Base-by-base conservation (phyloP, 2,888 invertebrate genomes). In the Tipula unca region DNA sequence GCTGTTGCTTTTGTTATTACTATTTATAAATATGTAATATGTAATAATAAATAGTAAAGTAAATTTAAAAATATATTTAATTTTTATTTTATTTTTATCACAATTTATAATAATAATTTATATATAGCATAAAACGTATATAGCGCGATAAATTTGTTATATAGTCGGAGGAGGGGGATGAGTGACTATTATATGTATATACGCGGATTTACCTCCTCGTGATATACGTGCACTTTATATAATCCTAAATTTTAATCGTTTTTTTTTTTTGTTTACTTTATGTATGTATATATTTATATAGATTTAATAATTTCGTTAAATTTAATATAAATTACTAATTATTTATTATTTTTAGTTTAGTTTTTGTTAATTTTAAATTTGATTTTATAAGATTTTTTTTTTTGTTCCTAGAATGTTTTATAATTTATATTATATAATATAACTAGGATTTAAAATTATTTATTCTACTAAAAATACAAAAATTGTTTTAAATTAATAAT, bases 271-370 rank as follows among this genome's bases (percentile, higher is more conserved):
- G 20, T 25, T 69, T 25, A 69, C 14, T 69, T 48, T 48, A 48
- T 17, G n/a, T 48, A n/a, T 48, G n/a, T 69, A 25, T 69, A n/a
- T 48, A 48, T 17, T 48, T 48, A n/a, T 48, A n/a, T 69, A 25
- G 8, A 25, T 69, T 69, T 69, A 69, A 69, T 69, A 69, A 69
- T 69, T 69, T 69, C 69, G 69, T 69, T 69, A 69, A 69, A 69
- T 69, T 69, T 69, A 69, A 69, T 69, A 69, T 69, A 69, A 69
- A 69, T 69, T 69, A 69, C 69, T 69, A 69, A 69, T 69, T 69
- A 69, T 54, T 54, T 6, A 54, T 69, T 25, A 25, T 25, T 48
- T 48, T 48, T 48, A 48, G 8, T 48, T 25, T 25, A 25, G 10
- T 13, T 69, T 25, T 10, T 48, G 3, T 48, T 69, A 69, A 48